Conservation (phyloP, 1,140 invertebrate genomes). For the Drosophila lacteicornis region DNA sequence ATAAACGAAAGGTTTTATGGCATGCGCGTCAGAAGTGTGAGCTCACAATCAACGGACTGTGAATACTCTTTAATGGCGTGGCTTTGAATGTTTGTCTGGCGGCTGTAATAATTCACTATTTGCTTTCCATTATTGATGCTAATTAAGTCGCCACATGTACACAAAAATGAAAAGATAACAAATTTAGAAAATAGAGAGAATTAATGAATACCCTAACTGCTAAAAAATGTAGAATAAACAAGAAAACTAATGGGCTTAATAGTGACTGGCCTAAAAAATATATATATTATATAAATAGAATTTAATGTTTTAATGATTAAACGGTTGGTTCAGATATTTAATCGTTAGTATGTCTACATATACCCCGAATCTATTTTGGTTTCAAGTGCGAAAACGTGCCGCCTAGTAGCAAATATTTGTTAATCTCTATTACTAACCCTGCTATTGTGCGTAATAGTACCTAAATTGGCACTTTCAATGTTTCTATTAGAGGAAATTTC, state of each 20-base stretch:
- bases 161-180: slow-evolving; percentile 2
- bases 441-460: slow-evolving; percentile 10
- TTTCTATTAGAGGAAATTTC: slow-evolving; percentile 21
- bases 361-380: not conserved
- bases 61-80: slow-evolving; percentile 12
- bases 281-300: too few relatives aligned
- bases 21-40: slow-evolving; percentile 15
- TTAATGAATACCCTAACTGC: not conserved
- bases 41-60: slow-evolving; percentile 18
- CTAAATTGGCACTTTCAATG: slow-evolving; percentile 19
- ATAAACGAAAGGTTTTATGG: slow-evolving; percentile 9
- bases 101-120: slow-evolving; percentile 18
- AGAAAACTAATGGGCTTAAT: not conserved
- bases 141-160: slow-evolving; percentile 10
- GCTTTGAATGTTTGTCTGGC: slow-evolving; percentile 8
- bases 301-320: not conserved
- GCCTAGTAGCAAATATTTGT: slow-evolving; percentile 24
- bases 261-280: not conserved
- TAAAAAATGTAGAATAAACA: too few relatives aligned
- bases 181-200: not conserved
- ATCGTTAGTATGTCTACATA: not conserved
- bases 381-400: slow-evolving; percentile 26
- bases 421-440: slow-evolving; percentile 17
- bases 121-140: slow-evolving; percentile 34
- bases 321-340: not conserved